phyloP scores from a whole-genome alignment of 2,113 vertebrate species.

The Arizona elegans region DNA sequence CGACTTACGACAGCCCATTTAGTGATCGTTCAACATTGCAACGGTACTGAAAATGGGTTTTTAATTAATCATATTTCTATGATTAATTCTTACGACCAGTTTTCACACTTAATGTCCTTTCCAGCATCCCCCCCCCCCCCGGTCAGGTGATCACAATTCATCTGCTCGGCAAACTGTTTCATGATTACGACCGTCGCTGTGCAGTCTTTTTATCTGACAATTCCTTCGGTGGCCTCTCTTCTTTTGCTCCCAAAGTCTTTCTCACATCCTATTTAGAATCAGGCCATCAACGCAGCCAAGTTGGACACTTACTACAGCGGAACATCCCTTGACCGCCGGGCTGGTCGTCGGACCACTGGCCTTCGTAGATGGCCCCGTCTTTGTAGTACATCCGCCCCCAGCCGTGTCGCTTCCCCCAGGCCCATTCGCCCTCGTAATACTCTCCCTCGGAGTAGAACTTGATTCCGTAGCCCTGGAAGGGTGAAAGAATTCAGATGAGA shows the following conservation, averaged over 20 bases:
- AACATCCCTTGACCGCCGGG: constrained; percentile 77
- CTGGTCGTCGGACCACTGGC: constrained; percentile 80
- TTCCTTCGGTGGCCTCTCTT: neutral
- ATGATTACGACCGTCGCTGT: too few species aligned
- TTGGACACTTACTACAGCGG: constrained; percentile 67
- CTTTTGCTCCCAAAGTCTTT: neutral
- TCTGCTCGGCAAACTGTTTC: too few species aligned
- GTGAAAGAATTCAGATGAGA: neutral
- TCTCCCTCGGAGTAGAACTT: constrained; percentile 69
- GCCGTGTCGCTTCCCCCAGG: constrained; percentile 69
- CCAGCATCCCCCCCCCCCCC: too few species aligned
- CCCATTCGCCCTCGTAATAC: constrained; percentile 87
- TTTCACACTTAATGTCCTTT: too few species aligned
- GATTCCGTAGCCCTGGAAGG: constrained; percentile 78
- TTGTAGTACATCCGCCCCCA: constrained; percentile 83
- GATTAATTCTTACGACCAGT: too few species aligned
- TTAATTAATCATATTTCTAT: too few species aligned
- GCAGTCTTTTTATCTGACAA: neutral
- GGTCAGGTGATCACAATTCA: too few species aligned
- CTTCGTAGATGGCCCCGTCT: constrained; percentile 82
- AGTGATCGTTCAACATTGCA: too few species aligned
- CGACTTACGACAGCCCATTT: too few species aligned
- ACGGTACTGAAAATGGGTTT: too few species aligned
- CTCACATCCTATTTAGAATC: neutral
- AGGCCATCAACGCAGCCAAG: neutral